Evolutionary conservation across 2,888 invertebrate species (phyloP).

Genomic region (Tetropium fuscum): DNA sequence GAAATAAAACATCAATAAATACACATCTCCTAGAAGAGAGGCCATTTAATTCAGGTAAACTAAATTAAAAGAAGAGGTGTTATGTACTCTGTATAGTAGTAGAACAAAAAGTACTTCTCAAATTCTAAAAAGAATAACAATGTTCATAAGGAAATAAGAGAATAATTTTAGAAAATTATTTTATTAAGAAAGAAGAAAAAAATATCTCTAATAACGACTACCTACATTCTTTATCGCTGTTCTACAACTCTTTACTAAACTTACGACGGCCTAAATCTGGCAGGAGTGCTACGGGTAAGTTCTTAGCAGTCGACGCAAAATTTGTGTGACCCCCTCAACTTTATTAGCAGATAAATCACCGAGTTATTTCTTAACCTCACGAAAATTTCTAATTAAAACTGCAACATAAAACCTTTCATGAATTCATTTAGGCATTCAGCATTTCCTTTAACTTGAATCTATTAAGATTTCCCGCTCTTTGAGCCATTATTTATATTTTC

Average conservation of each 20-base stretch:
- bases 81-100: too few relatives aligned
- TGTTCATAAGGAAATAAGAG: background rate
- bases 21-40: too few relatives aligned
- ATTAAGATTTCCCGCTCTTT: constrained; percentile 26
- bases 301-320: constrained; percentile 8
- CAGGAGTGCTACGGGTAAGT: background rate
- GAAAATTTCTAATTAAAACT: constrained; percentile 40
- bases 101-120: too few relatives aligned
- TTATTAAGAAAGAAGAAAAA: background rate
- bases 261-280: background rate
- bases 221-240: too few relatives aligned
- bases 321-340: constrained; percentile 10
- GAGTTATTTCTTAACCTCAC: constrained; percentile 28
- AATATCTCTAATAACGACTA: too few relatives aligned
- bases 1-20: too few relatives aligned
- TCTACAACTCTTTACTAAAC: too few relatives aligned
- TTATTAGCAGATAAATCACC: constrained; percentile 37
- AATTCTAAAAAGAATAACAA: too few relatives aligned
- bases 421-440: constrained; percentile 33
- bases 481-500: constrained; percentile 33
- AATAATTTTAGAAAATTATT: too few relatives aligned
- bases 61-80: too few relatives aligned
- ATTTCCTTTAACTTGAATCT: constrained; percentile 25
- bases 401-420: constrained; percentile 38
- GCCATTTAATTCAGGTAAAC: too few relatives aligned